Base-by-base conservation (phyloP, 23 tunicate species). In the Botrylloides violaceus region DNA sequence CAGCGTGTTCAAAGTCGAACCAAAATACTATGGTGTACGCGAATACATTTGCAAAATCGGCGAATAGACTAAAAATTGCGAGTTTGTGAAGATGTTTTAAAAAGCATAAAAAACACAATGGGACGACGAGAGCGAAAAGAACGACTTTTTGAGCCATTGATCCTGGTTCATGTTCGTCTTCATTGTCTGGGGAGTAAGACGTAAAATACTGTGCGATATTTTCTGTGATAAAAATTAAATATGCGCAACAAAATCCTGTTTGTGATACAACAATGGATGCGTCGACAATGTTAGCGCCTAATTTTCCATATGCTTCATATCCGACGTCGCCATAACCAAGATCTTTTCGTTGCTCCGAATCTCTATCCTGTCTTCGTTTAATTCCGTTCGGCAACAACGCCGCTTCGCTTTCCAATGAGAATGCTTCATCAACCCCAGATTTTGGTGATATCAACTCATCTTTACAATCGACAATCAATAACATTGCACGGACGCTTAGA, bases 21-120 rank as follows among this genome's bases (percentile, higher is more conserved):
- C 95, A 93, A 61, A 93, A 93, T 27, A 93, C 98, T 28, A 93
- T 86, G 3, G 87, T 76, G 49, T 93, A 93, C 5, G 98, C 98
- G 60, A 86, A 93, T 1, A 93, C 77, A 39, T 93, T 93, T 34
- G 98, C 98, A 58, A 93, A 81, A 43, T 93, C 98, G 12, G 98
- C 98, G 26, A 86, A 79, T 1, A 93, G 36, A 36, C 98, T 92
- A 71, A 58, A 80, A 35, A 94, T 32, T 2, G 99, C 95, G 2
- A 94, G 79, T 76, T 94, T 94, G 66, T 94, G 83, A 53, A 94
- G 81, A 33, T 94, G 84, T 1, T 92, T 57, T 36, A 94, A 43
- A 72, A 94, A 82, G 72, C 96, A 87, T 34, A 94, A 83, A n/a
- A 73, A 49, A 50, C 88, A 77, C 15, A 94, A 60, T 12, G 96